Percentiles rank a stretch among this genome's conserved stretches.
phyloP scores from a whole-genome alignment of 2,888 invertebrate species.

The Andrena trimmerana region DNA sequence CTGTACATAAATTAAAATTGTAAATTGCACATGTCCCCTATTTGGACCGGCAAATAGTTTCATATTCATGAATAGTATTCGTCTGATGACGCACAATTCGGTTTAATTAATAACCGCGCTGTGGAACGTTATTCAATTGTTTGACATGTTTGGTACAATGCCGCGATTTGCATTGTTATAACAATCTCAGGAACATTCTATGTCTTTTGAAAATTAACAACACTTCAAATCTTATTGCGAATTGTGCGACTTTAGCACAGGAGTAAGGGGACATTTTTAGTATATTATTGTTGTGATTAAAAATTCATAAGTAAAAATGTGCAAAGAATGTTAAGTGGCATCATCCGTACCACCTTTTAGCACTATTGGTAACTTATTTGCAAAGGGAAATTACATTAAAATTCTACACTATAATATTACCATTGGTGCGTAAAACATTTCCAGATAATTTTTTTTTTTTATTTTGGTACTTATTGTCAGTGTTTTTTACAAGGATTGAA shows the following conservation, averaged over 20 bases:
- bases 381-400: no score
- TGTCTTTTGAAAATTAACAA: slow-evolving; percentile 14
- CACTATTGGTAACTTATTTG: no score
- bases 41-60: slow-evolving; percentile 24
- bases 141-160: slow-evolving; percentile 71
- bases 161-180: slow-evolving; percentile 33
- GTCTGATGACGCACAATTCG: slow-evolving; percentile 70
- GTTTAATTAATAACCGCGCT: slow-evolving; percentile 55
- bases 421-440: no score
- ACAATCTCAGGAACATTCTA: slow-evolving; percentile 3
- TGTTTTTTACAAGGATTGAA: no score
- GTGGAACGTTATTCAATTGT: slow-evolving; percentile 63
- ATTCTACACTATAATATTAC: no score
- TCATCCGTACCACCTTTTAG: no score
- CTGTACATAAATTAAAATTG: slow-evolving; percentile 42
- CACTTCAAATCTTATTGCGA: not conserved
- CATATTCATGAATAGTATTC: slow-evolving; percentile 45
- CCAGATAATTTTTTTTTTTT: no score
- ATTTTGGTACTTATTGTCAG: no score
- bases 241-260: not conserved
- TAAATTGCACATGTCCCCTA: slow-evolving; percentile 20
- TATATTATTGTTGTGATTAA: no score
- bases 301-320: no score
- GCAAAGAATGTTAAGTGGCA: no score
- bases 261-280: not conserved